phyloP scores from a whole-genome alignment of 2,797 vertebrate genomes.

The Natrix natrix region DNA sequence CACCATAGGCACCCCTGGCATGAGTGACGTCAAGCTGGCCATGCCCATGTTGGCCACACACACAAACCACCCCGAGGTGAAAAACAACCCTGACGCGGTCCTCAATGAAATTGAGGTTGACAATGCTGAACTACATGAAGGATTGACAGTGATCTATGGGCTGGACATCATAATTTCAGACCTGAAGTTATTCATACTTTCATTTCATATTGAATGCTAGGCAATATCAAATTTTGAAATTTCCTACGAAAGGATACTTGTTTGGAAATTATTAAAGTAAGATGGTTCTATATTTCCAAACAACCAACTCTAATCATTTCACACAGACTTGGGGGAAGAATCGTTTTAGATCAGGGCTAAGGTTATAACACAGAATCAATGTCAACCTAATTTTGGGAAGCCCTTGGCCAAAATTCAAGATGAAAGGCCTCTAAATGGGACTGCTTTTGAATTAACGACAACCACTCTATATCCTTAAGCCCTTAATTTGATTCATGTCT shows the following conservation, averaged over 20 bases:
- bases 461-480: not conserved
- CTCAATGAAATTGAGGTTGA: too few relatives aligned
- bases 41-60: too few relatives aligned
- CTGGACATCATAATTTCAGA: not conserved
- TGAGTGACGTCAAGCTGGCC: too few relatives aligned
- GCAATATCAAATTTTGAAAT: not conserved
- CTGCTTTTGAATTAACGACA: not conserved
- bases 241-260: not conserved
- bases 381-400: not conserved
- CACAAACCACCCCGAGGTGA: too few relatives aligned
- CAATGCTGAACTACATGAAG: not conserved
- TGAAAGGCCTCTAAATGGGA: not conserved
- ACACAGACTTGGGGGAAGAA: not conserved
- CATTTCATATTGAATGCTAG: not conserved
- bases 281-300: not conserved
- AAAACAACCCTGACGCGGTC: too few relatives aligned
- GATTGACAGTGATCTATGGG: not conserved
- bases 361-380: not conserved
- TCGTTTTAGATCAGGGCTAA: not conserved
- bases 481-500: not conserved
- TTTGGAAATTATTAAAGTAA: not conserved
- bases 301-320: not conserved
- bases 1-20: too few relatives aligned
- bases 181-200: not conserved
- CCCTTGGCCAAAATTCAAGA: not conserved